phyloP scores from a whole-genome alignment of 92 coral and sea anemone species.

The Paragorgia papillata region DNA sequence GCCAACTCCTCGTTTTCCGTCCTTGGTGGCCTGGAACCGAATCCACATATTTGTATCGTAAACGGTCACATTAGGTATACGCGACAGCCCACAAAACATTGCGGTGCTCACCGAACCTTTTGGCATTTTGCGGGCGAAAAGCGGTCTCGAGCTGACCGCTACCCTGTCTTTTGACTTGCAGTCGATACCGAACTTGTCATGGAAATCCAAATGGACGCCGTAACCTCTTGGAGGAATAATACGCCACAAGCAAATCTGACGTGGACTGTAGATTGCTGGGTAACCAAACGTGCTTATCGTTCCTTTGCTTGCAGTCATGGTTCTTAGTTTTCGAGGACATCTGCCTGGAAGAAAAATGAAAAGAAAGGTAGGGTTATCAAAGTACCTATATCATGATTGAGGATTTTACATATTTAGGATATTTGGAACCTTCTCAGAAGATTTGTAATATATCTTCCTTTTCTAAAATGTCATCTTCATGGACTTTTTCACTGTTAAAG shows the following conservation, averaged over 20 bases:
- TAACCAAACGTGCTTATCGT: constrained; percentile 74
- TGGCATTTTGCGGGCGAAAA: background rate
- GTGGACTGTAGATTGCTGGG: constrained; percentile 60
- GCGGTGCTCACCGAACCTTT: constrained; percentile 57
- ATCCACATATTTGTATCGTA: constrained; percentile 74
- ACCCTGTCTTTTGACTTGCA: constrained; percentile 63
- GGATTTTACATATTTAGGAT: too few relatives aligned
- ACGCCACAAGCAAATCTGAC: constrained; percentile 82
- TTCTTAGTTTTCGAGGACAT: too few relatives aligned
- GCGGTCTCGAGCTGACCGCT: constrained; percentile 65
- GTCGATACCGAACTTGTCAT: constrained; percentile 63
- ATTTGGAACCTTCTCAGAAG: too few relatives aligned
- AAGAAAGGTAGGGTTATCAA: too few relatives aligned
- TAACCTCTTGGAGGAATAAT: constrained; percentile 54
- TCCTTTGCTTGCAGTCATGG: too few relatives aligned
- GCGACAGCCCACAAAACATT: constrained; percentile 70
- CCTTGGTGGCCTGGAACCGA: constrained; percentile 65
- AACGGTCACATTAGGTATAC: constrained; percentile 75
- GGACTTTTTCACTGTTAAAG: too few relatives aligned
- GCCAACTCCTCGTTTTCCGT: constrained; percentile 63
- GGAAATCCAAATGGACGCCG: constrained; percentile 69
- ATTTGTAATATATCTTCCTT: too few relatives aligned
- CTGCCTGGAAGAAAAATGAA: too few relatives aligned
- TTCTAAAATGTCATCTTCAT: too few relatives aligned
- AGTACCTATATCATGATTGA: too few relatives aligned